Evolutionary conservation across 2,113 vertebrate genomes (phyloP).

Genomic region (Bos javanicus): DNA sequence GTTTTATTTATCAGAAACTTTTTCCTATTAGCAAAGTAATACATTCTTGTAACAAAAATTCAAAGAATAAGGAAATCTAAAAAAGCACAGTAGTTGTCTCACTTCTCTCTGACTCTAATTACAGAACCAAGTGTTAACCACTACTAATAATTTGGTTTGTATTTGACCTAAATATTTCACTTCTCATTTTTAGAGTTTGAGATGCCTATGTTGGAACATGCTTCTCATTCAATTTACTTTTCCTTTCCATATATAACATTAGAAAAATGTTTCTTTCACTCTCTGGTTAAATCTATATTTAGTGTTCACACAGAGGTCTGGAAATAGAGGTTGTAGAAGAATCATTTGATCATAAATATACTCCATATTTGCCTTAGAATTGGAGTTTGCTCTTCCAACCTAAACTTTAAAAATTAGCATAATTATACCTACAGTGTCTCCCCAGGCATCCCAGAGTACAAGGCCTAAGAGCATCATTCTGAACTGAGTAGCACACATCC

Average conservation of each 20-base stretch:
- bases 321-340: background rate
- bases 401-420: slow-evolving; percentile 3
- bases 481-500: background rate
- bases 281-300: background rate
- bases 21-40: background rate
- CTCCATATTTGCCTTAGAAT: background rate
- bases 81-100: background rate
- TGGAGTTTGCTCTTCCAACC: background rate
- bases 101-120: background rate
- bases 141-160: background rate
- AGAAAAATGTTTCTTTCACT: background rate
- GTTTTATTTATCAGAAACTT: background rate
- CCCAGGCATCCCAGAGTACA: background rate
- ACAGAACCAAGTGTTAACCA: background rate
- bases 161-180: slow-evolving; percentile 18
- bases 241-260: background rate
- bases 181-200: background rate
- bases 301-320: background rate
- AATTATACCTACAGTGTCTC: background rate
- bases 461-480: background rate
- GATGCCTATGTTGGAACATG: background rate
- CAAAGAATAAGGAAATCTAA: background rate
- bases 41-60: slow-evolving; percentile 1
- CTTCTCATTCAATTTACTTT: background rate
- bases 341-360: background rate